These are phyloP conservation scores for Clivina fossor DNA, from an alignment of 2,888 invertebrate genomes.

Conservation along the genomic window DNA sequence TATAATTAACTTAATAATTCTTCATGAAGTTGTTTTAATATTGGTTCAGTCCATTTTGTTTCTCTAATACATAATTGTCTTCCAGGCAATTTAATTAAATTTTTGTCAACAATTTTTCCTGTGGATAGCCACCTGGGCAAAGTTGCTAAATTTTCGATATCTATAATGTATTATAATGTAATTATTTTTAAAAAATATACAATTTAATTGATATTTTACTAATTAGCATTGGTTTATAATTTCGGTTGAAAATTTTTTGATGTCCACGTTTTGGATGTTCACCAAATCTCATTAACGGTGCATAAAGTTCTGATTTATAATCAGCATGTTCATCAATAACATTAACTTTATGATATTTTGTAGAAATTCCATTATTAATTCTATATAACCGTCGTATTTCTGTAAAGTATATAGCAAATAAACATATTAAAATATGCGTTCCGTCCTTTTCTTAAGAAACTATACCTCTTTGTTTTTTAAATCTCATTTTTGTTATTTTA, in stretches of 20 bases:
- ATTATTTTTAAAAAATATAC: conserved; percentile 36
- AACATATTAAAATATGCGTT: no score
- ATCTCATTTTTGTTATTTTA: conserved; percentile 60
- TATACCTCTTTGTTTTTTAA: conserved; percentile 56
- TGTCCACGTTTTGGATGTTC: conserved; percentile 66
- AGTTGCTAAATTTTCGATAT: conserved; percentile 55
- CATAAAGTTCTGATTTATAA: conserved; percentile 64
- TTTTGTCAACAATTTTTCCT: conserved; percentile 54
- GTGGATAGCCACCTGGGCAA: conserved; percentile 57
- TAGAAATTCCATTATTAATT: conserved; percentile 49
- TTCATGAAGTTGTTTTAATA: conserved; percentile 60
- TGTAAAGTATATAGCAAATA: conserved; percentile 32
- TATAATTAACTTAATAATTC: conserved; percentile 52
- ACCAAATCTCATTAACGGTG: conserved; percentile 65
- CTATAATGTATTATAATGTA: conserved; percentile 56
- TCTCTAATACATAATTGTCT: conserved; percentile 60
- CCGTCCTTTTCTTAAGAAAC: background rate
- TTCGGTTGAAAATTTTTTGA: conserved; percentile 51
- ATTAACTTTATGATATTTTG: conserved; percentile 53
- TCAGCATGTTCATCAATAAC: conserved; percentile 58
- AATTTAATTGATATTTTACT: background rate
- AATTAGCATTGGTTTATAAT: background rate
- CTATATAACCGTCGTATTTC: conserved; percentile 57
- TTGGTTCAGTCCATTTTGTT: conserved; percentile 67
- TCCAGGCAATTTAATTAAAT: conserved; percentile 51